Evolutionary conservation across 2,113 vertebrate genomes (phyloP).

Genomic region (Eleginops maclovinus): DNA sequence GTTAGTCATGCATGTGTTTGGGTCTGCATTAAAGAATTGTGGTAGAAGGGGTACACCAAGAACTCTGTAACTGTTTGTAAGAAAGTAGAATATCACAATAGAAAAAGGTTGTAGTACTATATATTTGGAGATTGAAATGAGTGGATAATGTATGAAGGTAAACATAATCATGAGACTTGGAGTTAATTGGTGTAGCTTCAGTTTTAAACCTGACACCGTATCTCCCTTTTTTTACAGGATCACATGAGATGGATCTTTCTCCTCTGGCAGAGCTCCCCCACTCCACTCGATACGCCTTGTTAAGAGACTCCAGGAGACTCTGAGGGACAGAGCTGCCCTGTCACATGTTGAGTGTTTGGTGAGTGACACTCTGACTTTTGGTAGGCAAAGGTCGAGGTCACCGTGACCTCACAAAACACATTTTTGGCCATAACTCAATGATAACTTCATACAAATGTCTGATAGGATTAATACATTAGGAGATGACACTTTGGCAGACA

Average conservation of each 20-base stretch:
- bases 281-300: constrained; percentile 72
- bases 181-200: no score
- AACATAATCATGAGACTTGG: neutral
- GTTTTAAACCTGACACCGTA: neutral
- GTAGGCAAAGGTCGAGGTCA: no score
- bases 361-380: constrained; percentile 50
- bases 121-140: neutral
- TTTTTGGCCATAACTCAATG: no score
- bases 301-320: constrained; percentile 72
- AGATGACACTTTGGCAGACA: no score
- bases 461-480: no score
- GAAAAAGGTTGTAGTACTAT: neutral
- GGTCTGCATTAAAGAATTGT: neutral
- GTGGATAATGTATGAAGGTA: neutral
- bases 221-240: constrained; percentile 58
- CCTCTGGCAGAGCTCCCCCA: constrained; percentile 74
- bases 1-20: neutral
- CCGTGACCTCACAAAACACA: no score
- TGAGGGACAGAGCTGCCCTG: constrained; percentile 79
- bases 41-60: neutral
- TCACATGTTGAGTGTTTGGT: constrained; percentile 85
- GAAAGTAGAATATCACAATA: neutral
- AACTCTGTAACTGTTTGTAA: neutral
- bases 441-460: no score
- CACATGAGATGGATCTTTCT: constrained; percentile 72